phyloP scores from a whole-genome alignment of 2,113 vertebrate species.

The Ochotona princeps region DNA sequence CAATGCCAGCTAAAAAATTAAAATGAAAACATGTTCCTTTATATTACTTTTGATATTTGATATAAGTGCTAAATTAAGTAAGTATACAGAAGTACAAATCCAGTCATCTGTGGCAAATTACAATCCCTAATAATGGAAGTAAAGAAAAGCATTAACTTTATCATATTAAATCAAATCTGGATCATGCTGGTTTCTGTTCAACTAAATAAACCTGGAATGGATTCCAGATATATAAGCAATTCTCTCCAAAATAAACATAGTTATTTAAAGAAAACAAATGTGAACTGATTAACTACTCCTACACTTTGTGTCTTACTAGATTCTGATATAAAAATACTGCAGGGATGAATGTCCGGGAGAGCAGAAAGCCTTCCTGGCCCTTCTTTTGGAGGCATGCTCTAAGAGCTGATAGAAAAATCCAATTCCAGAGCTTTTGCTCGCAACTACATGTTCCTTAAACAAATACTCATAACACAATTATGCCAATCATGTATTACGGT shows the following conservation, averaged over 20 bases:
- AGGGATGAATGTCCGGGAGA: not conserved
- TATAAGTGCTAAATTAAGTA: conserved; percentile 12
- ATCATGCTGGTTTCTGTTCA: conserved; percentile 20
- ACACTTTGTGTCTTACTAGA: not conserved
- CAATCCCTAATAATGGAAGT: not conserved
- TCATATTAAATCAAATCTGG: conserved; percentile 51
- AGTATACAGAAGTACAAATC: conserved; percentile 3
- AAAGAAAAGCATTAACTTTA: conserved; percentile 38
- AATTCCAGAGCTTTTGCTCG: conserved; percentile 4
- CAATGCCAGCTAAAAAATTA: not conserved
- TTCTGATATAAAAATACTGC: not conserved
- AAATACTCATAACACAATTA: not conserved
- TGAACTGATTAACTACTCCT: not conserved
- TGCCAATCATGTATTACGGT: not conserved
- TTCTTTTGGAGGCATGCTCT: not conserved
- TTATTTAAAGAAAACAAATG: not conserved
- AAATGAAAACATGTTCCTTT: not conserved
- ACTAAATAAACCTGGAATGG: not conserved
- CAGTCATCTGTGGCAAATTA: not conserved
- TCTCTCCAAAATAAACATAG: not conserved
- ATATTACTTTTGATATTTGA: conserved; percentile 37
- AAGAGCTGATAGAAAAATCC: not conserved
- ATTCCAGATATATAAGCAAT: conserved; percentile 18
- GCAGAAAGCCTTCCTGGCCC: not conserved
- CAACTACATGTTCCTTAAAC: not conserved